Evolutionary conservation across 1,140 invertebrate genomes (phyloP), one percentile per base, ranked within the genome.

Genomic region (Drosophila burlai): DNA sequence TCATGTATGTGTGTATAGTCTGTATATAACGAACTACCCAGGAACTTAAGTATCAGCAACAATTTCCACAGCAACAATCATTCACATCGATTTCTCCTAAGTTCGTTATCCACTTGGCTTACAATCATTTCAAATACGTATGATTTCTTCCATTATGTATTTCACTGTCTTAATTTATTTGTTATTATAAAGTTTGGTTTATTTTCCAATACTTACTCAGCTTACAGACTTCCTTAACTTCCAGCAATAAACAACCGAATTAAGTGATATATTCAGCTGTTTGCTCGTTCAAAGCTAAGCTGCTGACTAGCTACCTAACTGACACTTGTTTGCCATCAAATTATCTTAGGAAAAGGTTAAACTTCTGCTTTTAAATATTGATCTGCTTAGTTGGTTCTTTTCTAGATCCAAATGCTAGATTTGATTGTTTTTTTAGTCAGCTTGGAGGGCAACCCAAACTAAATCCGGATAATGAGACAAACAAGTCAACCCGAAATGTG

Each of bases 21-120:
- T 75, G 72, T 77, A 59, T 49, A 76, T 67, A 76, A 47, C 34
- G 18, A 38, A 46, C n/a, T 55, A 16, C 24, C 24, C 18, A 78
- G 64, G 63, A 76, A 57, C 42, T 45, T 47, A 60, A 76, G 43
- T 63, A 66, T 76, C 74, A 68, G 73, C 74, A 68, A 78, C 74
- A 45, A 61, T 55, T 62, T 69, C 60, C 73, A 77, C 75, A 77
- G 74, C 75, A 77, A 72, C 67, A 78, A 57, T 77, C 74, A 76
- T 77, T 68, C 65, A 77, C 65, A 78, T 57, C 57, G 11, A 60
- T 67, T 60, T 60, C 2, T 38, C 15, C 13, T 76, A 1, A 13
- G 38, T 76, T 76, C 45, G 38, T 75, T 55, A n/a, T n/a, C 52
- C 46, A 61, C 46, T 52, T 52, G 3, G 29, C 49, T 69, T 66